Percentiles rank a stretch among this genome's conserved stretches.
phyloP scores from a whole-genome alignment of 2,888 invertebrate species.

The Protonemura montana region DNA sequence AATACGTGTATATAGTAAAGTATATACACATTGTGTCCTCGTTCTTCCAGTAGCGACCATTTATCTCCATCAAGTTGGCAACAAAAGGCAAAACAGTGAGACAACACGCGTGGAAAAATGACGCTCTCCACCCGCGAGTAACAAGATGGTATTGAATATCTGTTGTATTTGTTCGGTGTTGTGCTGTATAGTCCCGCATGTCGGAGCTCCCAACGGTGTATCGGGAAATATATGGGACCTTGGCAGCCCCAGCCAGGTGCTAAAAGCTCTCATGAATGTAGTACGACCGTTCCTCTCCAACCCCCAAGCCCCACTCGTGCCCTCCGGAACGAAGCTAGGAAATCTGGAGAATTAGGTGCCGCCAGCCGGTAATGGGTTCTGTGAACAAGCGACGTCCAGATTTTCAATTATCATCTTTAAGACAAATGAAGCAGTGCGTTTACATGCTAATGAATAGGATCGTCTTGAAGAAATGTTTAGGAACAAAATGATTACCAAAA shows the following conservation, averaged over 20 bases:
- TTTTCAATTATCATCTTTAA: not conserved
- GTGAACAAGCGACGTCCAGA: not conserved
- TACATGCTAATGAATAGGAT: not conserved
- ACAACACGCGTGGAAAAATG: slow-evolving; percentile 36
- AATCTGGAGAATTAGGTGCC: slow-evolving; percentile 7
- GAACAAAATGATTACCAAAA: not conserved
- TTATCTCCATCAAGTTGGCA: slow-evolving; percentile 36
- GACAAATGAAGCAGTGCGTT: not conserved
- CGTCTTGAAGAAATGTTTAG: not conserved
- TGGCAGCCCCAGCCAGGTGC: slow-evolving; percentile 14
- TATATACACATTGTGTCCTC: slow-evolving; percentile 31
- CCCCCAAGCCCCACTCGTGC: not conserved
- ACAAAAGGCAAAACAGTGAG: slow-evolving; percentile 38
- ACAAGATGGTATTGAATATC: slow-evolving; percentile 25
- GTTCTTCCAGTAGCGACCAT: slow-evolving; percentile 8
- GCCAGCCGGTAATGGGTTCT: not conserved
- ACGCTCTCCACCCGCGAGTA: slow-evolving; percentile 29
- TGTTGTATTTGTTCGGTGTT: slow-evolving; percentile 19
- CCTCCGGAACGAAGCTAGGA: not conserved
- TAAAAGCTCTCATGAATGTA: slow-evolving; percentile 23
- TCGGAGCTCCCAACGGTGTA: slow-evolving; percentile 1
- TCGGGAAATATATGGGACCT: slow-evolving; percentile 16
- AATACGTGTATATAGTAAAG: not conserved
- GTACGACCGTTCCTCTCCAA: not conserved
- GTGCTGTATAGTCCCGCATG: not conserved